Evolutionary conservation across 2,888 invertebrate species (phyloP), one percentile per base, ranked within the genome.

Genomic region (Halocaridina rubra): DNA sequence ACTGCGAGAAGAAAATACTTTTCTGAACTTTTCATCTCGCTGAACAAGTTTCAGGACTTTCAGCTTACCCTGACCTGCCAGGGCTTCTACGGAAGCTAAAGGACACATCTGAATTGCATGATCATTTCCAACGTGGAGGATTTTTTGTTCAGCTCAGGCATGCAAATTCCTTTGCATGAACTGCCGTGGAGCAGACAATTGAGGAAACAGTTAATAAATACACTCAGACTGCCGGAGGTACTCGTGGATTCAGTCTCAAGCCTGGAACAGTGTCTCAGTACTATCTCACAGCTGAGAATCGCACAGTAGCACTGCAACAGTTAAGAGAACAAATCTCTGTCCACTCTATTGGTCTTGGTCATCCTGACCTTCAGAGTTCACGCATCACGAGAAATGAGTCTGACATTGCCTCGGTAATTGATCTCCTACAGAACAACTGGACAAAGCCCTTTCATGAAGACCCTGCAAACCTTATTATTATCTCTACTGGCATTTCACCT

Each of bases 21-120:
- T n/a, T n/a, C n/a, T n/a, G n/a, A n/a, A n/a, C n/a, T 5, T 30
- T n/a, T 71, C 71, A 30, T 71, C 32, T 71, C n/a, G n/a, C 27
- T 16, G 71, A 71, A 71, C 32, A 2, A 71, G n/a, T 1, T 16
- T 16, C 39, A 75, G 39, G n/a, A 24, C 74, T 75, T n/a, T 53
- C 22, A 53, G 16, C 24, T 75, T 75, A 7, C 74, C 74, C 74
- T 27, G 74, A 13, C 74, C 74, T 53, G 53, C 19, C 39, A 75
- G 53, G 46, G 74, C n/a, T 24, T 53, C 53, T 22, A 75, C 27
- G 16, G 46, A n/a, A n/a, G n/a, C n/a, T n/a, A n/a, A n/a, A n/a
- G n/a, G n/a, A n/a, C n/a, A n/a, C n/a, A n/a, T n/a, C n/a, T n/a
- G 29, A 27, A 22, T 22, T 64, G 3, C 10, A 27, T 22, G 22